Percentiles rank a stretch among this genome's conserved stretches.
These are phyloP conservation scores for Lycopodina hypogea DNA, from an alignment of 37 sponge, comb jelly and placozoan species.

Conservation along the genomic window DNA sequence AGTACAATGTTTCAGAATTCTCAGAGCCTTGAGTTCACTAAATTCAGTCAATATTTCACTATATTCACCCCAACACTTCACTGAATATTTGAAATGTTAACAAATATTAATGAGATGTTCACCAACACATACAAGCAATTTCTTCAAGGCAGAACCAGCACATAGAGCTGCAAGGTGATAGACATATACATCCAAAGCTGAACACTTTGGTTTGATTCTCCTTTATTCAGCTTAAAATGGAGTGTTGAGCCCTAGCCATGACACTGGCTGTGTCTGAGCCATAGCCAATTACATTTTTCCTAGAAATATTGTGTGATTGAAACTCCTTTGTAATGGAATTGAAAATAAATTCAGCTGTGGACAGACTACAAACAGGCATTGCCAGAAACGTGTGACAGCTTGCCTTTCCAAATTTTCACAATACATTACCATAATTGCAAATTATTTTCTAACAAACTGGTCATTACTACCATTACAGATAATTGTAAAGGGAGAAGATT, in stretches of 20 bases:
- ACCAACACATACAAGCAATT: constrained; percentile 21
- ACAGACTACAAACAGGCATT: constrained; percentile 40
- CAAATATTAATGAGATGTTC: no score
- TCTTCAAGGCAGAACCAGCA: constrained; percentile 22
- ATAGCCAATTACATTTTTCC: constrained; percentile 28
- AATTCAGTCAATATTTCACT: constrained; percentile 26
- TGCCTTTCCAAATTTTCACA: constrained; percentile 17
- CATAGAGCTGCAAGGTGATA: constrained; percentile 23
- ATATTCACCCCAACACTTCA: constrained; percentile 22
- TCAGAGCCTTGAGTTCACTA: constrained; percentile 22
- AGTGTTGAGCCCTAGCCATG: constrained; percentile 30
- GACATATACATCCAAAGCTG: constrained; percentile 35
- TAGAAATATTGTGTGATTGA: background rate
- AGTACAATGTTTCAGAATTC: constrained; percentile 39
- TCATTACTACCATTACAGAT: constrained; percentile 55
- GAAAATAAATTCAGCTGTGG: constrained; percentile 40
- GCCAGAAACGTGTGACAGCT: constrained; percentile 35
- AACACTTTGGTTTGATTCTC: constrained; percentile 20
- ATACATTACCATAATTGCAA: constrained; percentile 48
- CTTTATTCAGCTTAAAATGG: constrained; percentile 26
- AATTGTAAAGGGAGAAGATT: constrained; percentile 25
- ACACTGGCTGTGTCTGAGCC: constrained; percentile 34
- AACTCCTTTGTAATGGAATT: constrained; percentile 5
- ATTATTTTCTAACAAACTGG: constrained; percentile 22
- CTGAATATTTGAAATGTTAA: constrained; percentile 18